A percentile compares a stretch with the other conserved stretches of the same genome.
phyloP scores from a whole-genome alignment of 2,888 invertebrate genomes.

The Oithona nana region DNA sequence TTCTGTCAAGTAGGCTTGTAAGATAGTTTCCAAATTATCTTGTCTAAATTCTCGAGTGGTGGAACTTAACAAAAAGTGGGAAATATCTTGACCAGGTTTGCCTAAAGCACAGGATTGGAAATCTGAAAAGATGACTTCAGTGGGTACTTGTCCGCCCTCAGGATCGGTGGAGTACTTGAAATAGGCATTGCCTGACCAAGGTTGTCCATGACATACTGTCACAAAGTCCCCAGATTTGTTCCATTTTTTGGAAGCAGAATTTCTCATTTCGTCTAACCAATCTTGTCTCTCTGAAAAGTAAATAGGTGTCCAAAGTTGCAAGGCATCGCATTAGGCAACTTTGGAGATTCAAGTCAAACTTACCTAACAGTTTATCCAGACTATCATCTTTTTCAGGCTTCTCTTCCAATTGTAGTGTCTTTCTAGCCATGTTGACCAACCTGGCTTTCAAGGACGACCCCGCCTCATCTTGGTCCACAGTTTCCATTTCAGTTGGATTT shows the following conservation, averaged over 20 bases:
- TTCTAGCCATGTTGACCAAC: background rate
- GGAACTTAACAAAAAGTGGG: background rate
- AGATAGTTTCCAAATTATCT: background rate
- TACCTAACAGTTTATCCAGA: background rate
- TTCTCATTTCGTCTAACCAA: background rate
- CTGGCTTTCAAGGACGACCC: background rate
- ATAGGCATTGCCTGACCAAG: background rate
- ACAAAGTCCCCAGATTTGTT: too few species aligned
- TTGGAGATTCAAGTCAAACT: too few species aligned
- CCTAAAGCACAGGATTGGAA: background rate
- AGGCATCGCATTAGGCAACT: too few species aligned
- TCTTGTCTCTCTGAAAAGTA: too few species aligned
- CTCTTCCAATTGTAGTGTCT: background rate
- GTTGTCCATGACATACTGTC: background rate
- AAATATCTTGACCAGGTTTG: background rate
- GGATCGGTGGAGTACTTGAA: background rate
- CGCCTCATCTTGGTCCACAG: too few species aligned
- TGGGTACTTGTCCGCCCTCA: background rate
- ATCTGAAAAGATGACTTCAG: background rate
- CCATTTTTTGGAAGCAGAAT: too few species aligned
- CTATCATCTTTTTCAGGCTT: background rate
- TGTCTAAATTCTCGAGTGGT: conserved; percentile 1
- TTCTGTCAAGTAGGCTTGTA: background rate
- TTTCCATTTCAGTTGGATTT: too few species aligned
- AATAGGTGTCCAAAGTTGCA: too few species aligned